Conservation (phyloP, 2,113 vertebrate species). For the Gorsachius goisagi region DNA sequence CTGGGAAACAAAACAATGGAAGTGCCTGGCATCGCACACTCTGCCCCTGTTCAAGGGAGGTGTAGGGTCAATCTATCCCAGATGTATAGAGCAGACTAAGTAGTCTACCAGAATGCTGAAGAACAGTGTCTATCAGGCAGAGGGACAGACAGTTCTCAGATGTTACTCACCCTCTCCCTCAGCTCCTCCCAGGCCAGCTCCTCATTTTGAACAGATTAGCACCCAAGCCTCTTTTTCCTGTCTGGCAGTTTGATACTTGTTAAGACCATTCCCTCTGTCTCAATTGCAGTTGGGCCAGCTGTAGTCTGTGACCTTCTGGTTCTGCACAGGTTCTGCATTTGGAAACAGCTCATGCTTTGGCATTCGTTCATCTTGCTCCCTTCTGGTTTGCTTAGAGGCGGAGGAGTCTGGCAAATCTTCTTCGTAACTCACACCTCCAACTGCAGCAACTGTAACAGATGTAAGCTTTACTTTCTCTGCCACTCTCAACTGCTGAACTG, state of each 20-base stretch:
- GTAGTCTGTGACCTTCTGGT: slow-evolving; percentile 59
- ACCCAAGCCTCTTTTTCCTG: slow-evolving; percentile 16
- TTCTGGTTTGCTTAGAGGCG: slow-evolving; percentile 26
- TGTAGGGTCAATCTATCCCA: neutral
- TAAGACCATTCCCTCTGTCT: neutral
- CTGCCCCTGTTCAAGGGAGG: neutral
- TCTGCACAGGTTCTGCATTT: slow-evolving; percentile 52
- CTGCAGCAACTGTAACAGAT: slow-evolving; percentile 45
- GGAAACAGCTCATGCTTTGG: slow-evolving; percentile 38
- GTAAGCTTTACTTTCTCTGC: slow-evolving; percentile 22
- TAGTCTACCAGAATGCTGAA: neutral
- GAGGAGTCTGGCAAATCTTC: slow-evolving; percentile 46
- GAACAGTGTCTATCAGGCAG: neutral
- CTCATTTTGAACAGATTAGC: slow-evolving; percentile 36
- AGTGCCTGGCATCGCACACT: neutral
- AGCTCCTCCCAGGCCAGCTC: neutral
- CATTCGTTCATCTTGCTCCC: slow-evolving; percentile 13
- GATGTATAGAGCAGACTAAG: neutral
- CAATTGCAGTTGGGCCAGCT: slow-evolving; percentile 18
- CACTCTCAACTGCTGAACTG: neutral
- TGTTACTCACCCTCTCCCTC: neutral
- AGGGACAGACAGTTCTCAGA: neutral
- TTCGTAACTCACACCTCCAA: slow-evolving; percentile 13
- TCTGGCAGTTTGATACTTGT: slow-evolving; percentile 44
- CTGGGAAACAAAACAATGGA: neutral